Evolutionary conservation across 1,140 invertebrate genomes (phyloP).

Genomic region (Sycobia sp.): DNA sequence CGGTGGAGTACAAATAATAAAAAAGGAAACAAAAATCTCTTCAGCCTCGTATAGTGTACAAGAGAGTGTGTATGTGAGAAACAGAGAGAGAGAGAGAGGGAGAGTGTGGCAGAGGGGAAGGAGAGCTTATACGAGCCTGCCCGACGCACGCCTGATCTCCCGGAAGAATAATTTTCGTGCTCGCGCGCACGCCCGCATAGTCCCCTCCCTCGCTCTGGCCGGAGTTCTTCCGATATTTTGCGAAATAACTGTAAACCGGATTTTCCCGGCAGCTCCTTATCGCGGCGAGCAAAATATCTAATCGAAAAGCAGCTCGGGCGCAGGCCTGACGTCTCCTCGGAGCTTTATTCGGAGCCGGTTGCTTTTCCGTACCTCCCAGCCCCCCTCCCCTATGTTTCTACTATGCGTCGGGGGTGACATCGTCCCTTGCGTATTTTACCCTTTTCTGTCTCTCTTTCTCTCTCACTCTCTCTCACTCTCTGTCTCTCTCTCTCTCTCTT

Average conservation of each 20-base stretch:
- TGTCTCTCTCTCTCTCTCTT: neutral
- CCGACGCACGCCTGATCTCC: conserved; percentile 8
- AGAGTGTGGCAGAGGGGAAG: too few species aligned
- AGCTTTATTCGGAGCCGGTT: neutral
- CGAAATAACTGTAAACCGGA: conserved; percentile 26
- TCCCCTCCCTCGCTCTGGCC: too few species aligned
- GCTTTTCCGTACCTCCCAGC: conserved; percentile 12
- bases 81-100: too few species aligned
- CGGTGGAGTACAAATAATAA: too few species aligned
- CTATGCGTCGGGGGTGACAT: too few species aligned
- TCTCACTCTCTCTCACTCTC: neutral
- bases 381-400: too few species aligned
- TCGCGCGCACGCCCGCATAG: too few species aligned
- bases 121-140: conserved; percentile 7
- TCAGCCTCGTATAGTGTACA: too few species aligned
- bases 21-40: too few species aligned
- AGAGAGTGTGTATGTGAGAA: too few species aligned
- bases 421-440: conserved; percentile 13
- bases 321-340: too few species aligned
- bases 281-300: conserved; percentile 28
- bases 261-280: conserved; percentile 16
- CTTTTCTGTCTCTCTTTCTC: conserved; percentile 29
- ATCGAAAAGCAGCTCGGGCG: conserved; percentile 8
- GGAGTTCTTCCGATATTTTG: neutral
- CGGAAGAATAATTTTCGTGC: conserved; percentile 13